These are phyloP conservation scores for Mormyrus iriodes DNA, from an alignment of 2,113 vertebrate species.

Conservation along the genomic window DNA sequence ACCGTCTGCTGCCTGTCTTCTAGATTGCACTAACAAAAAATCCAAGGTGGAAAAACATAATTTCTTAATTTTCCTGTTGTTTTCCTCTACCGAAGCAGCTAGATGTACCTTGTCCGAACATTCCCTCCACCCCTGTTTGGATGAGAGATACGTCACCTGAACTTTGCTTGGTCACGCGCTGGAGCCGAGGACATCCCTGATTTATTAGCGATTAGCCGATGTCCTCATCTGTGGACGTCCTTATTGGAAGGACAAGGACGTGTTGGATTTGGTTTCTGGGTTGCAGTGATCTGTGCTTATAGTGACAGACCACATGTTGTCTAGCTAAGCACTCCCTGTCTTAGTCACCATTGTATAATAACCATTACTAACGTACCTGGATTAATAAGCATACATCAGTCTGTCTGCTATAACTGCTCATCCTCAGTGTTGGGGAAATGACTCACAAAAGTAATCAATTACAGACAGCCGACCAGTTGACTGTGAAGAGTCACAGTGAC, in stretches of 20 bases:
- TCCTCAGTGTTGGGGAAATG: background rate
- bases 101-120: background rate
- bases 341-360: background rate
- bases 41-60: conserved; percentile 18
- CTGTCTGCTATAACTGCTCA: background rate
- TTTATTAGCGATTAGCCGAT: background rate
- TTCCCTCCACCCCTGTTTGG: background rate
- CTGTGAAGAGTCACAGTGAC: background rate
- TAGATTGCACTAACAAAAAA: conserved; percentile 31
- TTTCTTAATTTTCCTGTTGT: background rate
- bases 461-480: background rate
- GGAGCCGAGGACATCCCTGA: background rate
- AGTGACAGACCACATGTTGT: background rate
- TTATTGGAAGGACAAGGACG: background rate
- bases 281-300: background rate
- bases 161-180: background rate
- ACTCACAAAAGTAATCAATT: too few relatives aligned
- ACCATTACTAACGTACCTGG: background rate
- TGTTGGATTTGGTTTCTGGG: background rate
- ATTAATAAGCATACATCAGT: background rate
- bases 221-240: background rate
- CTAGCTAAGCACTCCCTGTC: background rate
- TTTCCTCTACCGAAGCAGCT: background rate
- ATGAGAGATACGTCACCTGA: background rate
- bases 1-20: conserved; percentile 28